Evolutionary conservation across 2,888 invertebrate genomes (phyloP), one percentile per base, ranked within the genome.

Genomic region (Zaprionus bogoriensis): DNA sequence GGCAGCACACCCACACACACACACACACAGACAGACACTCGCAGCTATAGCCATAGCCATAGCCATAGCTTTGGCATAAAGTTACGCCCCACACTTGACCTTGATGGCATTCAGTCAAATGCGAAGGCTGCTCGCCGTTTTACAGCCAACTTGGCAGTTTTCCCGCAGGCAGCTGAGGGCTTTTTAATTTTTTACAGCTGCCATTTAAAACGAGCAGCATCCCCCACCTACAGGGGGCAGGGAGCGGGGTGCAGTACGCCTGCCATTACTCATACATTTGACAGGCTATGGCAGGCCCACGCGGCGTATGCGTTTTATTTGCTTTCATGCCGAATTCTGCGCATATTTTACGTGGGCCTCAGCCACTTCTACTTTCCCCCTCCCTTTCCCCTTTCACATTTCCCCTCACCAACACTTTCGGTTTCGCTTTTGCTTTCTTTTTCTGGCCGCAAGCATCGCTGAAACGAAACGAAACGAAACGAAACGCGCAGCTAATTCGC

Each of bases 251-350:
- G 67, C 17, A 44, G 20, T 42, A 28, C 2, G 9, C 53, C 32
- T 9, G 20, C 41, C 57, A 87, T 80, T 80, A 82, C 67, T 80
- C 79, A 80, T 87, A 77, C 81, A 81, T 87, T 80, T 80, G 80
- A 86, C 87, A 83, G 77, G 58, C 67, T 53, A 42, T 66, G 55
- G 45, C n/a, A n/a, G 66, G 44, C 71, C 84, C 67, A 86, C 77
- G 67, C 61, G 47, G 69, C 72, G 81, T 80, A 83, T 83, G 69
- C 87, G 72, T 80, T 74, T 76, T 72, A 83, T 80, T 83, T 85
- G 67, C 77, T 73, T 82, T 85, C 60, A 73, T 66, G 53, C 67
- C 42, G 62, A 73, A 73, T 83, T 68, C 83, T 57, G 53, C 46
- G 75, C 72, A 79, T 80, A 79, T 82, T 85, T 80, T 58, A 61